phyloP scores from a whole-genome alignment of 2,888 invertebrate genomes.

The Cosmia pyralina region DNA sequence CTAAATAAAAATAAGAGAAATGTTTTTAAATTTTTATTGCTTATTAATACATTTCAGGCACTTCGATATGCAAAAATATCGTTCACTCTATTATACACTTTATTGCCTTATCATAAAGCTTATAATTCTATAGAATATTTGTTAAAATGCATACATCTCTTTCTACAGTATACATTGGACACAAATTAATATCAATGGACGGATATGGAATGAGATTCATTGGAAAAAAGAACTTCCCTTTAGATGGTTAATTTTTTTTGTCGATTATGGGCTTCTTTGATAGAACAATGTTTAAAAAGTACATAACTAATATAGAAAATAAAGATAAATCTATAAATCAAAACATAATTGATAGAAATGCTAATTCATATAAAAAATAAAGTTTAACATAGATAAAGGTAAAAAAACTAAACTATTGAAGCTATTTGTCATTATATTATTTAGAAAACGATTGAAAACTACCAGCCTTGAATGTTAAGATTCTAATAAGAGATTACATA shows the following conservation, averaged over 20 bases:
- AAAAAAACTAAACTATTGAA: conserved; percentile 32
- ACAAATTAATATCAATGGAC: conserved; percentile 37
- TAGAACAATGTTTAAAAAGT: conserved; percentile 6
- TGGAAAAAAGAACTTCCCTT: not conserved
- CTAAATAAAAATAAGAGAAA: not conserved
- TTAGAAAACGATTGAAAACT: not conserved
- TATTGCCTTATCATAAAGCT: conserved; percentile 25
- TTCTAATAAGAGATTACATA: conserved; percentile 12
- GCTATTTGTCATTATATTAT: conserved; percentile 1
- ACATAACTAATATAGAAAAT: conserved; percentile 6
- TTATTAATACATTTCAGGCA: conserved; percentile 58
- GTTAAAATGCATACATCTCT: conserved; percentile 1
- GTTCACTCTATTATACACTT: conserved; percentile 52
- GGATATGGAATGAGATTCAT: conserved; percentile 37
- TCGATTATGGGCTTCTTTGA: not conserved
- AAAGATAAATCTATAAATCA: conserved; percentile 22
- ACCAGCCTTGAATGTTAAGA: conserved; percentile 27
- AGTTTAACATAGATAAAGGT: conserved; percentile 38
- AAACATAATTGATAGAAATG: conserved; percentile 14
- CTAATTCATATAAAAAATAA: conserved; percentile 37
- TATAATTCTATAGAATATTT: conserved; percentile 30
- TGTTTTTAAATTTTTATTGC: conserved; percentile 47
- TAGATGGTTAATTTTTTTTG: conserved; percentile 9
- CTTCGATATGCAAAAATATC: conserved; percentile 54
- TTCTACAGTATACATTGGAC: conserved; percentile 10